Percentiles rank a stretch among this genome's conserved stretches.
phyloP scores from a whole-genome alignment of 2,113 vertebrate species.

The Lepisosteus osseus region DNA sequence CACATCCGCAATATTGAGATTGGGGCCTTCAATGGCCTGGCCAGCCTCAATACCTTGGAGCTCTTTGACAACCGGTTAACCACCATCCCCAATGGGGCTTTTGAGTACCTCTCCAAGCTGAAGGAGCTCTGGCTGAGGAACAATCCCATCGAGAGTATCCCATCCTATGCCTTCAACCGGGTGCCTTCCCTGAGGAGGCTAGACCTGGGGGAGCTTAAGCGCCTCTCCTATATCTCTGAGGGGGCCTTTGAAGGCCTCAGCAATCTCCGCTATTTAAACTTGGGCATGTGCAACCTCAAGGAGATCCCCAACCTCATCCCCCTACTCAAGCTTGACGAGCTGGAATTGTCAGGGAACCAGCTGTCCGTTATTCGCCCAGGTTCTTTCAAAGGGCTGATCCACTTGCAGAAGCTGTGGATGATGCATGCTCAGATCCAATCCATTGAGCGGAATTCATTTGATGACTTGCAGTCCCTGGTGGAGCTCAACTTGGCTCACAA shows the following conservation, averaged over 20 bases:
- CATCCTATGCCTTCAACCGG: constrained; percentile 97
- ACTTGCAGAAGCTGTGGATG: constrained; percentile 98
- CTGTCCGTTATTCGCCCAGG: constrained; percentile 87
- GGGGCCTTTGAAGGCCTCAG: constrained; percentile 98
- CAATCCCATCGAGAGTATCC: constrained; percentile 97
- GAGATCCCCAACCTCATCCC: constrained; percentile 98
- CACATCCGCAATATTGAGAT: constrained; percentile 98
- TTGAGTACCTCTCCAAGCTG: constrained; percentile 97
- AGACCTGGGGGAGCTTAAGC: constrained; percentile 94
- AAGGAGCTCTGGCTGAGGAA: constrained; percentile 98
- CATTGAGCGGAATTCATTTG: constrained; percentile 96
- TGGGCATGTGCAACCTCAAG: constrained; percentile 98
- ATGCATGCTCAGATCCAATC: constrained; percentile 98
- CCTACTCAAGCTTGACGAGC: constrained; percentile 89
- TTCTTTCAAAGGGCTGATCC: constrained; percentile 96
- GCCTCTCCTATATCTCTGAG: constrained; percentile 97
- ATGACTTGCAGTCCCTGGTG: constrained; percentile 95
- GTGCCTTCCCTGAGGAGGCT: constrained; percentile 90
- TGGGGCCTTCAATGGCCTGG: constrained; percentile 97
- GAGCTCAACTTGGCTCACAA: constrained; percentile 98
- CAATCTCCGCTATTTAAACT: constrained; percentile 97
- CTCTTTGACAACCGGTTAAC: constrained; percentile 98
- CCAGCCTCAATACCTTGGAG: constrained; percentile 96
- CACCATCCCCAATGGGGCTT: constrained; percentile 96
- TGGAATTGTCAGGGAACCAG: constrained; percentile 98